Base-by-base conservation (phyloP, 2,113 vertebrate genomes). In the Paramisgurnus dabryanus region DNA sequence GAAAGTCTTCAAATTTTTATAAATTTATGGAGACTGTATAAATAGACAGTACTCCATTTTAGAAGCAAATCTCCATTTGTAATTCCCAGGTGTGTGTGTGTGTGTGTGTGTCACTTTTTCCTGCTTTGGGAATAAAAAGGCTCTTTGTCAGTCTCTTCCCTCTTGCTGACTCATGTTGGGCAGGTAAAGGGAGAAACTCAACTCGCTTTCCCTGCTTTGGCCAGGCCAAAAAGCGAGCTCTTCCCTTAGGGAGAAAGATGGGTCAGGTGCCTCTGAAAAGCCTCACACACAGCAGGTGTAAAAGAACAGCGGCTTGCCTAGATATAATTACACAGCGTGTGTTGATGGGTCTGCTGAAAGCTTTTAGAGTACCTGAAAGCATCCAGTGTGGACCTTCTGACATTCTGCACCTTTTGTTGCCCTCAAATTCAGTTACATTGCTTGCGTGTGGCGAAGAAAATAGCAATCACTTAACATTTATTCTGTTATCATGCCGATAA, bases 91-190 rank as follows among this genome's bases (percentile, higher is more conserved):
- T 43, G 71, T 80, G 63, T 58, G 71, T 58, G 18, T n/a, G n/a
- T n/a, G n/a, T n/a, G n/a, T 61, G 27, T 49, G 61, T 73, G 43
- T 11, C 86, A 61, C 82, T 63, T 89, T 87, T 85, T 86, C 86
- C 78, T 80, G 80, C 67, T 88, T 88, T 85, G 17, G 74, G 79
- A 85, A 87, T 91, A 92, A 80, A 93, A 93, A 92, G 93, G 77
- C 34, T 84, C 91, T 92, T 93, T 94, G 92, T 93, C 77, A 88
- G 83, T 75, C 49, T 61, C 57, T 63, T 87, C 82, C 76, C 79
- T n/a, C 55, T 67, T 78, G 78, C 80, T 87, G 79, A 82, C 86
- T 86, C 82, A 87, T 82, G 55, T 66, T 85, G 86, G 85, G 76
- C 80, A 77, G 81, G 81, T 84, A 87, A 83, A 91, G 58, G 50